Conservation (phyloP, 2,797 vertebrate genomes). For the Microcaecilia unicolor region DNA sequence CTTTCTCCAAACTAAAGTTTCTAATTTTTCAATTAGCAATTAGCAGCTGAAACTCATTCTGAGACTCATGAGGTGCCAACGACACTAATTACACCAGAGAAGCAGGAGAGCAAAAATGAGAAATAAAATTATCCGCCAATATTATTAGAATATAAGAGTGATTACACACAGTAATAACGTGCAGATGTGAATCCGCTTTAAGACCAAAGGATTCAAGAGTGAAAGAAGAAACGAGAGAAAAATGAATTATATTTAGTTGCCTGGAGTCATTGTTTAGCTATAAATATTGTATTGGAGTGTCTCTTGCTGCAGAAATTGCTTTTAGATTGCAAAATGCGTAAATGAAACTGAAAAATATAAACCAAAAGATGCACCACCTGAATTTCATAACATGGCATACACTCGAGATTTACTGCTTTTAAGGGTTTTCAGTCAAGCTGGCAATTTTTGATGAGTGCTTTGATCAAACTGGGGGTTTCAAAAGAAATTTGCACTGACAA, state of each 20-base stretch:
- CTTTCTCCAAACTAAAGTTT: constrained; percentile 87
- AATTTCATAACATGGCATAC: no score
- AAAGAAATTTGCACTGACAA: no score
- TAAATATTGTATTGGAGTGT: constrained; percentile 24
- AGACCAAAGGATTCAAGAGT: constrained; percentile 56
- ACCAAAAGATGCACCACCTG: no score
- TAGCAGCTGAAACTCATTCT: constrained; percentile 78
- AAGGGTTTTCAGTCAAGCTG: no score
- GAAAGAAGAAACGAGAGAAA: constrained; percentile 36
- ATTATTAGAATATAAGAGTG: constrained; percentile 69
- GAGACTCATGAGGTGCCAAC: constrained; percentile 65
- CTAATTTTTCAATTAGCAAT: constrained; percentile 98
- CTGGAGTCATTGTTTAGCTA: constrained; percentile 42
- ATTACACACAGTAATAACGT: constrained; percentile 64
- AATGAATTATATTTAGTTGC: constrained; percentile 36
- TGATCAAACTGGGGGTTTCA: no score
- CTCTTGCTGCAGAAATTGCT: no score
- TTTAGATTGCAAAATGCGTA: no score
- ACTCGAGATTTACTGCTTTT: no score
- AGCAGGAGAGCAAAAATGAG: constrained; percentile 64
- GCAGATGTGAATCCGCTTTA: constrained; percentile 68
- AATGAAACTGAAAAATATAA: no score
- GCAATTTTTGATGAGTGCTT: no score
- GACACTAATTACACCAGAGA: constrained; percentile 73
- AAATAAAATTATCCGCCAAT: constrained; percentile 70